Conservation (phyloP, 1,140 invertebrate species). For the Macrobrachium nipponense region DNA sequence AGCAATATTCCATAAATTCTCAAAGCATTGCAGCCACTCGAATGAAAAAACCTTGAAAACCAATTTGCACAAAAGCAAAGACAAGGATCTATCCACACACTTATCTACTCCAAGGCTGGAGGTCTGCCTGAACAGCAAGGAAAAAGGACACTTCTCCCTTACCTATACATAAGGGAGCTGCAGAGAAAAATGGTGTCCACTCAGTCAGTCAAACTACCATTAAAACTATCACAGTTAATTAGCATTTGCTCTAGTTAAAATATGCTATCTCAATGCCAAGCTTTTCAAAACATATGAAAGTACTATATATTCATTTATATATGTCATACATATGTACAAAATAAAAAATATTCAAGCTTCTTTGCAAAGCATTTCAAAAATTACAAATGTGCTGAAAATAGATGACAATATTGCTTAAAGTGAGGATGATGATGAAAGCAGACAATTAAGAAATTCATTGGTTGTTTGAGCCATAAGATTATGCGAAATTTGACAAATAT, state of each 20-base stretch:
- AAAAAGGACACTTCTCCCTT: slow-evolving; percentile 38
- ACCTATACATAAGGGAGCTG: slow-evolving; percentile 1
- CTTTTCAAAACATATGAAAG: slow-evolving; percentile 38
- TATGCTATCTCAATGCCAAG: slow-evolving; percentile 40
- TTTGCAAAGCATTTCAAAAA: slow-evolving; percentile 54
- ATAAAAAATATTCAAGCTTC: slow-evolving; percentile 56
- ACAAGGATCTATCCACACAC: slow-evolving; percentile 14
- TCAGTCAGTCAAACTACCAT: slow-evolving; percentile 33
- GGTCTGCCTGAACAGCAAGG: slow-evolving; percentile 1
- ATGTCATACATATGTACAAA: slow-evolving; percentile 43
- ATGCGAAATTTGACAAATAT: slow-evolving; percentile 33
- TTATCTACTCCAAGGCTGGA: slow-evolving; percentile 35
- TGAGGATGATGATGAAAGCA: slow-evolving; percentile 49
- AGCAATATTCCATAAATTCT: background rate
- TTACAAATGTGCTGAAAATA: slow-evolving; percentile 57
- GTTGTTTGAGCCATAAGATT: slow-evolving; percentile 43
- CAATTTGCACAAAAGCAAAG: slow-evolving; percentile 21
- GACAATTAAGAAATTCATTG: slow-evolving; percentile 34
- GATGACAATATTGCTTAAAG: slow-evolving; percentile 51
- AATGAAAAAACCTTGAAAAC: background rate
- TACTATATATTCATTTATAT: slow-evolving; percentile 46
- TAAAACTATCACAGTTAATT: slow-evolving; percentile 53
- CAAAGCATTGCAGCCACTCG: background rate
- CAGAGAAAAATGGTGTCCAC: slow-evolving; percentile 7
- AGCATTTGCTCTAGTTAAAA: slow-evolving; percentile 50